phyloP scores from a whole-genome alignment of 2,888 invertebrate species.

The Dinocampus coccinellae region DNA sequence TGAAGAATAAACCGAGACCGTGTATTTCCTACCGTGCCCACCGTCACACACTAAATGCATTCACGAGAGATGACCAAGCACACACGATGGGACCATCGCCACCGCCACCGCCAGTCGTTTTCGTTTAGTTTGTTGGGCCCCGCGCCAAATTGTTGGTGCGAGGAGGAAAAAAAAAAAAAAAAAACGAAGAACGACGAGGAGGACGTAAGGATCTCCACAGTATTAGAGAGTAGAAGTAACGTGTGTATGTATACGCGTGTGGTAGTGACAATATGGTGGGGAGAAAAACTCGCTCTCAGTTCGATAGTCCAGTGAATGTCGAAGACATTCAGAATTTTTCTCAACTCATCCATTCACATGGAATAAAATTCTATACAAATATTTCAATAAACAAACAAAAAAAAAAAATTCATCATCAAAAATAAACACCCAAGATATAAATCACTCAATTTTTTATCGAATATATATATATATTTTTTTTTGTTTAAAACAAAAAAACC shows the following conservation, averaged over 20 bases:
- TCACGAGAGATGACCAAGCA: conserved; percentile 61
- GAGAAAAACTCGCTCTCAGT: conserved; percentile 26
- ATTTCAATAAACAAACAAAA: no score
- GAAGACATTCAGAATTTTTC: conserved; percentile 26
- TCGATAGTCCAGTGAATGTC: neutral
- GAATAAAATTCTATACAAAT: no score
- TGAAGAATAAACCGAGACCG: conserved; percentile 30
- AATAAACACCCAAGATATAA: no score
- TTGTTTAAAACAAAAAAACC: no score
- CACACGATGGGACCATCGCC: conserved; percentile 56
- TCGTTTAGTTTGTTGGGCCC: conserved; percentile 48
- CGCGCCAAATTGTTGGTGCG: conserved; percentile 49
- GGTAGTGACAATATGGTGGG: conserved; percentile 22
- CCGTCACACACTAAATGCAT: conserved; percentile 42
- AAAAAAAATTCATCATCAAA: no score
- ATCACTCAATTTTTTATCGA: no score
- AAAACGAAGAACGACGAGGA: no score
- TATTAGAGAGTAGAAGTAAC: conserved; percentile 1
- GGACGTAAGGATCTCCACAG: conserved; percentile 13
- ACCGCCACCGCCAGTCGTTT: conserved; percentile 42
- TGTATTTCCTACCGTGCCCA: conserved; percentile 40
- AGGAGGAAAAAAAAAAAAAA: no score
- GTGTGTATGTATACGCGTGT: no score
- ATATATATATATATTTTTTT: no score
- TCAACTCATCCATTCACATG: no score